A percentile compares a stretch with the other conserved stretches of the same genome.
These are phyloP conservation scores for Gracilinanus agilis DNA, from an alignment of 2,113 vertebrate species.

Conservation along the genomic window DNA sequence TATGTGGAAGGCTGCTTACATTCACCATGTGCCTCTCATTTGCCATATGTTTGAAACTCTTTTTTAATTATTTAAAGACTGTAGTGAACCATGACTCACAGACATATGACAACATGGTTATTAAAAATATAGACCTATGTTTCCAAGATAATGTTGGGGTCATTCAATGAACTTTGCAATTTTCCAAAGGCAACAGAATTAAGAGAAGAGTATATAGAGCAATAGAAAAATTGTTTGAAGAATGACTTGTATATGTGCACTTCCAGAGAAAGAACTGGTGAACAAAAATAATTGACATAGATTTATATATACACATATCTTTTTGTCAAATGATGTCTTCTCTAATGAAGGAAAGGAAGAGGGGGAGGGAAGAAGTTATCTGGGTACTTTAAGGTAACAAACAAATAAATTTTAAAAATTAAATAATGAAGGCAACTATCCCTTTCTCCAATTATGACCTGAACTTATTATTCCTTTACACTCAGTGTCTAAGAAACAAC, in stretches of 20 bases:
- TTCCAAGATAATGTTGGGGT: background rate
- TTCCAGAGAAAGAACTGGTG: no score
- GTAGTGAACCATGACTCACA: background rate
- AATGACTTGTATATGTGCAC: no score
- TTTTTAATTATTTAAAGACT: background rate
- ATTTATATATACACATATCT: no score
- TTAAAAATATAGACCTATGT: background rate
- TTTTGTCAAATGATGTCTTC: no score
- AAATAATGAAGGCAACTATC: no score
- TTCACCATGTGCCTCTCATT: background rate
- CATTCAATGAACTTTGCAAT: background rate
- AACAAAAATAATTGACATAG: no score
- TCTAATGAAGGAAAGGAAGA: no score
- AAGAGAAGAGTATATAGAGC: no score
- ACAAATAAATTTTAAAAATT: no score
- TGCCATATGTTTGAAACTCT: background rate
- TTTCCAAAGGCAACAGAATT: background rate
- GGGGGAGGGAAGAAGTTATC: no score
- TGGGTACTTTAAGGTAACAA: no score
- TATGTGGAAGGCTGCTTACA: background rate
- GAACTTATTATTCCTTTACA: background rate
- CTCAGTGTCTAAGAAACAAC: background rate
- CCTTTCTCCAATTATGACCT: background rate
- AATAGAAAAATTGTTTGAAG: no score
- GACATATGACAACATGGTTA: background rate